phyloP scores from a whole-genome alignment of 2,888 invertebrate genomes.

The Leptopterna dolabrata region DNA sequence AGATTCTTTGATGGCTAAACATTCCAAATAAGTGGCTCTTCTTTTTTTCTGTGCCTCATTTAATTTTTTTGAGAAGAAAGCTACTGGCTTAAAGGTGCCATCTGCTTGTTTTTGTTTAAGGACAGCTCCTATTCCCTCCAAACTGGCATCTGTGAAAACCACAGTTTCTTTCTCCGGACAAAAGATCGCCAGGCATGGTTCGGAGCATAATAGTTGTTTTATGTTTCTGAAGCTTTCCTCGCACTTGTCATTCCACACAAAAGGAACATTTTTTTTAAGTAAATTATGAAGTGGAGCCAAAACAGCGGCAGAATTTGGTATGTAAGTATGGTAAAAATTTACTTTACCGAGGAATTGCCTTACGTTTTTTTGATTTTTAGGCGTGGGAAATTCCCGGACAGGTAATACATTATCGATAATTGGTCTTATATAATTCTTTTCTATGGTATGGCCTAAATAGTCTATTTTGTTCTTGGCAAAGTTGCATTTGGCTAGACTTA shows the following conservation, averaged over 20 bases:
- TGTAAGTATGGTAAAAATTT: constrained; percentile 6
- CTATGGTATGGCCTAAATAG: no score
- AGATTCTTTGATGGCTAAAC: not conserved
- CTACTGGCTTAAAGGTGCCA: not conserved
- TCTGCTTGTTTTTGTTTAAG: constrained; percentile 59
- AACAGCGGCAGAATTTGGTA: not conserved
- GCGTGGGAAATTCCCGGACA: not conserved
- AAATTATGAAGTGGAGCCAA: not conserved
- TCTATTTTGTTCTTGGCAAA: no score
- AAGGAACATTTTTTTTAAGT: not conserved
- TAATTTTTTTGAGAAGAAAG: not conserved
- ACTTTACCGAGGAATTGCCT: not conserved
- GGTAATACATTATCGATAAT: no score
- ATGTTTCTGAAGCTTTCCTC: not conserved
- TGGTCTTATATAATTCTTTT: no score
- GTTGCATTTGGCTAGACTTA: no score
- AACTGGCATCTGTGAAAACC: constrained; percentile 59
- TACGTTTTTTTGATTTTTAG: not conserved
- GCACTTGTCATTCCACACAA: not conserved
- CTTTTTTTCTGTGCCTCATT: no score
- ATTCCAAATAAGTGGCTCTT: not conserved
- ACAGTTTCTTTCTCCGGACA: not conserved
- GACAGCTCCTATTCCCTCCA: constrained; percentile 62
- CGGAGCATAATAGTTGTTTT: not conserved
- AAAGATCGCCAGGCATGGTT: not conserved